Conservation (phyloP, 2,888 invertebrate species). For the Machimus atricapillus region DNA sequence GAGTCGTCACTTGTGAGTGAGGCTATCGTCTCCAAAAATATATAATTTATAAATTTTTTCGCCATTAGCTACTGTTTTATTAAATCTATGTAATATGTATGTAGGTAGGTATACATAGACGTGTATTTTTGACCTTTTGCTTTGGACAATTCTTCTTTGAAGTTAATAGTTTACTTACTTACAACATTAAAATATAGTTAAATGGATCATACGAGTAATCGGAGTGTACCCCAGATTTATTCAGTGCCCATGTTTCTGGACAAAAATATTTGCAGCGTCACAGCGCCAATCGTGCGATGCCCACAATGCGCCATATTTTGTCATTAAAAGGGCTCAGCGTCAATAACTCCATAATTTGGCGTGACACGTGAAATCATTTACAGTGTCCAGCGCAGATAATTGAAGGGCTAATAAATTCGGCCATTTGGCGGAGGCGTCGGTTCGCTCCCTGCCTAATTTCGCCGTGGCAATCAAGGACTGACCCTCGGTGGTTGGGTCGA, state of each 20-base stretch:
- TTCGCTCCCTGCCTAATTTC: background rate
- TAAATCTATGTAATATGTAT: too few species aligned
- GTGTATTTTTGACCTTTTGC: too few species aligned
- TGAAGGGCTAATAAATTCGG: background rate
- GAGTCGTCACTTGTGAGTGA: too few species aligned
- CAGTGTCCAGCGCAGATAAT: background rate
- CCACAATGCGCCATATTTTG: background rate
- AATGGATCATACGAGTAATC: too few species aligned
- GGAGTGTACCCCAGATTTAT: too few species aligned
- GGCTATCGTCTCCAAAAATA: too few species aligned
- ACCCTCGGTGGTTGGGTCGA: background rate
- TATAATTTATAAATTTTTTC: too few species aligned
- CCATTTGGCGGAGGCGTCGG: background rate
- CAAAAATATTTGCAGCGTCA: background rate
- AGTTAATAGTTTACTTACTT: too few species aligned
- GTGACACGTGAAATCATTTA: background rate
- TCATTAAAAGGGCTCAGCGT: background rate
- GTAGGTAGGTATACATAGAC: too few species aligned
- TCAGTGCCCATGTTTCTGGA: background rate
- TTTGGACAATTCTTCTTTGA: too few species aligned
- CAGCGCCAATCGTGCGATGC: background rate
- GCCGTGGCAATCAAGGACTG: background rate
- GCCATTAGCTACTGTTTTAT: too few species aligned
- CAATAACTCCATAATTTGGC: background rate
- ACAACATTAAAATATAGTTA: too few species aligned